These are phyloP conservation scores for Apotomis capreana DNA, from an alignment of 2,888 invertebrate genomes.

Conservation along the genomic window DNA sequence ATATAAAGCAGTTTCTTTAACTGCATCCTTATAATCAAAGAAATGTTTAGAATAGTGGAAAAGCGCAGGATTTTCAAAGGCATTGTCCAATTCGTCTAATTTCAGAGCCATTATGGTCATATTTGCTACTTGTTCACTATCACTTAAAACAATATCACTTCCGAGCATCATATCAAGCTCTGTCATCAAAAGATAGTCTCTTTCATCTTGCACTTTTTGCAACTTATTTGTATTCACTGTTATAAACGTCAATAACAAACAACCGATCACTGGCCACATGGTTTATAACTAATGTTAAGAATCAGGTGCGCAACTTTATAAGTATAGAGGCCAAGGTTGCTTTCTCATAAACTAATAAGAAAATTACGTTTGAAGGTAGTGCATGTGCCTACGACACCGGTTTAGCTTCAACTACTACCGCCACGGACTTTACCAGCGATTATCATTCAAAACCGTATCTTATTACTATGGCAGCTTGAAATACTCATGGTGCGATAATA, in stretches of 20 bases:
- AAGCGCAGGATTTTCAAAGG: slow-evolving; percentile 70
- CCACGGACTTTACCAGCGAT: not conserved
- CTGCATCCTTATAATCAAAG: slow-evolving; percentile 83
- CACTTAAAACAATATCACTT: slow-evolving; percentile 74
- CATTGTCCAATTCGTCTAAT: slow-evolving; percentile 73
- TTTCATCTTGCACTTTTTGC: slow-evolving; percentile 54
- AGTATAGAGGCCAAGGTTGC: slow-evolving; percentile 50
- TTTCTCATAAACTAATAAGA: slow-evolving; percentile 39
- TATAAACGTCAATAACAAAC: slow-evolving; percentile 43
- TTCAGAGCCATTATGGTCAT: slow-evolving; percentile 84
- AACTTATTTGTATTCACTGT: slow-evolving; percentile 43
- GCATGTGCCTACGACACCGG: not conserved
- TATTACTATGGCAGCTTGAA: slow-evolving; percentile 20
- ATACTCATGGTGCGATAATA: slow-evolving; percentile 13
- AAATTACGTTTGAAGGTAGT: slow-evolving; percentile 29
- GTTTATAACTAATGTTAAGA: slow-evolving; percentile 17
- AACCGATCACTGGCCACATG: slow-evolving; percentile 55
- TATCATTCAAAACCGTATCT: slow-evolving; percentile 10
- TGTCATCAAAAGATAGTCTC: slow-evolving; percentile 73
- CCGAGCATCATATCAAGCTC: slow-evolving; percentile 81
- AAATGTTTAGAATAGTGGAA: slow-evolving; percentile 87
- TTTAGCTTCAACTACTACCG: not conserved
- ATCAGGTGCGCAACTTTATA: slow-evolving; percentile 44
- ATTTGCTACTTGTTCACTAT: slow-evolving; percentile 82
- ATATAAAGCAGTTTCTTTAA: slow-evolving; percentile 85